Base-by-base conservation (phyloP, 2,113 vertebrate genomes). In the Carassius auratus region DNA sequence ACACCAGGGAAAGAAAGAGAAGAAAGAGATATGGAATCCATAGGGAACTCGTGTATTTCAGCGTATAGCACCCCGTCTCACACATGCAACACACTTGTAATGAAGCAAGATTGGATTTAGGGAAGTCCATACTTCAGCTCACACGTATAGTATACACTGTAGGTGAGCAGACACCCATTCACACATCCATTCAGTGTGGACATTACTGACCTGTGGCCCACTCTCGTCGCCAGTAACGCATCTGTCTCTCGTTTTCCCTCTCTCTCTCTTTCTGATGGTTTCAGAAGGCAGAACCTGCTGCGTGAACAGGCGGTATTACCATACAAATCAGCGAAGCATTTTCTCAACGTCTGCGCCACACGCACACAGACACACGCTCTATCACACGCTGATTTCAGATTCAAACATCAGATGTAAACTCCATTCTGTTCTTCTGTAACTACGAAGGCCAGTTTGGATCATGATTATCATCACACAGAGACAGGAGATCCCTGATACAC, bases 251-350 rank as follows among this genome's bases (percentile, higher is more conserved):
- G 8, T 61, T 33, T 75, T 21, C 73, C 81, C 66, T 62, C 36
- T 81, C 10, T 81, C 10, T 84, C 26, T 66, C 59, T 42, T 52
- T 74, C 88, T 87, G 84, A 77, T 89, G 80, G 77, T 82, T 83
- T 66, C 55, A 68, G 85, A 76, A 75, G 74, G 59, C 81, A 86
- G 88, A 85, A 87, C 91, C 92, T 82, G 91, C 93, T 93, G 92
- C 88, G 93, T 87, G 89, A 93, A 90, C 90, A 92, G 90, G 87
- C 90, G 85, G 81, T 91, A 92, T 93, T 93, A 93, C 92, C 90
- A 93, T 93, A 92, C 92, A 94, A 94, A 93, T 94, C 92, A 93
- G 91, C 89, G 89, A 87, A 91, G 89, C 88, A 79, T 92, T 91
- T 87, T 87, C 89, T 86, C 89, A 85, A 91, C 87, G 86, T 87